Base-by-base conservation (phyloP, 2,113 vertebrate species). In the Rhagologus leucostigma region DNA sequence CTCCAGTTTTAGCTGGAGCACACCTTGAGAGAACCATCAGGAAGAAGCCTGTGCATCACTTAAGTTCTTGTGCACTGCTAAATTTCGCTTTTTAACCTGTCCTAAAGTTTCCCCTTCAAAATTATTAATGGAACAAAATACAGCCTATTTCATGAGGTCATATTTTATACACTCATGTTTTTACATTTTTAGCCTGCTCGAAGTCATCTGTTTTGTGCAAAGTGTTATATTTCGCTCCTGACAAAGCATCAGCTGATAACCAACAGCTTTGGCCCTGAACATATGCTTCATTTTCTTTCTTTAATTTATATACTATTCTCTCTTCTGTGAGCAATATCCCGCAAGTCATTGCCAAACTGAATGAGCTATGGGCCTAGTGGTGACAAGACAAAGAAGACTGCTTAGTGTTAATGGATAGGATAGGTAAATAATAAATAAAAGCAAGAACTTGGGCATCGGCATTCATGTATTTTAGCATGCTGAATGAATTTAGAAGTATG, bases 381-480 rank as follows among this genome's bases (percentile, higher is more conserved):
- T 94, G 73, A 93, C 84, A 92, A 59, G 57, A 84, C 75, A 88
- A 94, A 78, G 83, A 81, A 82, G 59, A 65, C 53, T 93, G 60
- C 32, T 74, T 91, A 33, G 68, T 97, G 63, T 95, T 96, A 94
- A 90, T 88, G 87, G 69, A 39, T 50, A 82, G 42, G 47, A 83
- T 80, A 94, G 59, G n/a, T 78, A 37, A 97, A 95, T 92, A 97
- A 96, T 95, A 91, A 63, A 97, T 89, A 90, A 90, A 68, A 95
- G 27, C 93, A 93, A 93, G 77, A 96, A 87, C 77, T 83, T 88
- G 35, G 33, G 68, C 81, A 76, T 87, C 44, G 30, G 71, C 69
- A 75, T 92, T 79, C 7, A 1, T 96, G 39, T 33, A 33, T 74
- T 97, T 95, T 93, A 75, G 56, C 41, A 30, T 33, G 46, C 35